These are phyloP conservation scores for Aselliscus stoliczkanus DNA, from an alignment of 2,797 vertebrate genomes.

Conservation along the genomic window DNA sequence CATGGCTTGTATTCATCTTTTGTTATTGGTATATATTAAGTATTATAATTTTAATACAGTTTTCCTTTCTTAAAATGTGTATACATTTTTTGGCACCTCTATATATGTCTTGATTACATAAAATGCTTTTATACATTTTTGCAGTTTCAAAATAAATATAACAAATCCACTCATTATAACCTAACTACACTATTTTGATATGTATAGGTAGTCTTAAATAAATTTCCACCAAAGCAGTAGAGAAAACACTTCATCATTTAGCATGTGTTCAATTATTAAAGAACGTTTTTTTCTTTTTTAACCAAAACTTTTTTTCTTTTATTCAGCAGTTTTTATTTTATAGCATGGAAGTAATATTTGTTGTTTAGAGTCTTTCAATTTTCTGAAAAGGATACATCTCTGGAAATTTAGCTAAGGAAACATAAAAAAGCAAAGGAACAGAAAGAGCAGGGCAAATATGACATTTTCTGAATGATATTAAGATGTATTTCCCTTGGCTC, in stretches of 20 bases:
- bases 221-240: neutral
- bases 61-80: too few relatives aligned
- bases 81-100: too few relatives aligned
- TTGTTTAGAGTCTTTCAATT: neutral
- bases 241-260: neutral
- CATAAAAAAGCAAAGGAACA: neutral
- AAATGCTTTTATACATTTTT: slow-evolving; percentile 4
- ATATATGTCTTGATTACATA: slow-evolving; percentile 30
- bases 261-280: slow-evolving; percentile 10
- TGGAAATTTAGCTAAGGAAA: neutral
- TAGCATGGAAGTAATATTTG: neutral
- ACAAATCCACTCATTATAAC: neutral
- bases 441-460: neutral
- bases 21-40: too few relatives aligned
- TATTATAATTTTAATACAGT: too few relatives aligned
- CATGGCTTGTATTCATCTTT: too few relatives aligned
- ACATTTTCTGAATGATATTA: neutral
- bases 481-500: neutral
- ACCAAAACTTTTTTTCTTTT: neutral
- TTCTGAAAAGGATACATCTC: neutral
- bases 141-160: slow-evolving; percentile 39
- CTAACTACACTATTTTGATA: slow-evolving; percentile 34
- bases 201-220: slow-evolving; percentile 5
- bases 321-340: neutral
- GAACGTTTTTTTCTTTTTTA: neutral